Evolutionary conservation across 2,797 vertebrate genomes (phyloP).

Genomic region (Myiotriccus ornatus): DNA sequence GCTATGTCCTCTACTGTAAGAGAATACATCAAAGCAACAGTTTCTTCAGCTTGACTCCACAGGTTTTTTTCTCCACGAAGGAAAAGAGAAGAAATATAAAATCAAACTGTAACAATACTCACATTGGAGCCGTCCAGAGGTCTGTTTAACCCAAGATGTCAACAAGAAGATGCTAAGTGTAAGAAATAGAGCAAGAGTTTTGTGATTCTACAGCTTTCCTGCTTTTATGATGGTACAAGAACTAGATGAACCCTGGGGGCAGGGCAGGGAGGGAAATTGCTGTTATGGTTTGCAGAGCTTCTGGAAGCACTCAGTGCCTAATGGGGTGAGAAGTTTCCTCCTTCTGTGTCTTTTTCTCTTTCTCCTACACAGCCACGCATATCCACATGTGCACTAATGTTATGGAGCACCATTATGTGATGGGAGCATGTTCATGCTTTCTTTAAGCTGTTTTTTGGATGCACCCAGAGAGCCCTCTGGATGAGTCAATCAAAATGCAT

Average conservation of each 20-base stretch:
- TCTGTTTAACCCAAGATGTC: not conserved
- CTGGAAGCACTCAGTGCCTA: slow-evolving; percentile 69
- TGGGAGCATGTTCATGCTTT: not conserved
- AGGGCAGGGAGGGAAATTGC: slow-evolving; percentile 37
- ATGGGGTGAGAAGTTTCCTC: slow-evolving; percentile 62
- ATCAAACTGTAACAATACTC: not conserved
- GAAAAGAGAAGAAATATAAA: not conserved
- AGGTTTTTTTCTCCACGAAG: not conserved
- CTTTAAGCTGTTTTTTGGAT: not conserved
- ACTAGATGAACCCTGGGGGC: slow-evolving; percentile 32
- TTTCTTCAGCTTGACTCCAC: not conserved
- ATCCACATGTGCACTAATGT: not conserved
- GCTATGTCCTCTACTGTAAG: not conserved
- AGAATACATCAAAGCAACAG: not conserved
- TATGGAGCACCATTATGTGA: not conserved
- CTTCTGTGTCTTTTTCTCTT: slow-evolving; percentile 17
- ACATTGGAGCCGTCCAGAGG: not conserved
- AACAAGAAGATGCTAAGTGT: not conserved
- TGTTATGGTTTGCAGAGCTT: slow-evolving; percentile 53
- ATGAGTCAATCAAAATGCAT: not conserved
- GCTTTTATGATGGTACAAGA: not conserved
- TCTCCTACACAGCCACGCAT: not conserved
- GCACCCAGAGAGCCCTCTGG: not conserved
- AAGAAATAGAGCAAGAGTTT: not conserved
- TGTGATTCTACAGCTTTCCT: not conserved